Conservation (phyloP, 2,113 vertebrate genomes). For the Pseudopodoces humilis region DNA sequence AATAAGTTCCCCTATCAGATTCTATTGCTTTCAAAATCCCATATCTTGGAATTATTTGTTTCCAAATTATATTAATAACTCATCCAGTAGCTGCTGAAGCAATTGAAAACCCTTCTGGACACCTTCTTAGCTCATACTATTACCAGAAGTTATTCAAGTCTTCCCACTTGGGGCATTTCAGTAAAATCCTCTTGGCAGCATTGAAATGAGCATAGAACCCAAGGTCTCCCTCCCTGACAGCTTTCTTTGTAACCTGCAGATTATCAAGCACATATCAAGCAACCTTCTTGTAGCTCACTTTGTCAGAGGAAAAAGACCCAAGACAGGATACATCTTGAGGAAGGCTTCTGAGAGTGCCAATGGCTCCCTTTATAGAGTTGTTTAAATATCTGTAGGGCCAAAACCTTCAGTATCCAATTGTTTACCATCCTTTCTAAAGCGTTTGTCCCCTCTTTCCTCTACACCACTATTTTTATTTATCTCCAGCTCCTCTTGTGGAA, state of each 20-base stretch:
- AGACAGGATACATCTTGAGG: background rate
- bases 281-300: background rate
- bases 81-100: background rate
- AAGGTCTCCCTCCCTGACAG: background rate
- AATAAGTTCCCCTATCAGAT: background rate
- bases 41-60: background rate
- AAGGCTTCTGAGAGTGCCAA: background rate
- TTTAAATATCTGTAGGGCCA: background rate
- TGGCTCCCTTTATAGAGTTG: background rate
- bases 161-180: background rate
- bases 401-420: background rate
- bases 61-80: background rate
- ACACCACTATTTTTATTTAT: background rate
- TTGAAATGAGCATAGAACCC: background rate
- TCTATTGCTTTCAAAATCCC: background rate
- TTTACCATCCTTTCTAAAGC: background rate
- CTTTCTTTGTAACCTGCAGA: background rate
- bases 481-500: background rate
- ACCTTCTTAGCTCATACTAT: background rate
- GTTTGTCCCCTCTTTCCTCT: background rate
- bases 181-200: background rate
- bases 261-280: background rate
- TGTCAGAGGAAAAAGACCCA: background rate
- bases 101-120: background rate
- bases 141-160: background rate